phyloP scores from a whole-genome alignment of 1,140 invertebrate species.

The Drosophila mayri region DNA sequence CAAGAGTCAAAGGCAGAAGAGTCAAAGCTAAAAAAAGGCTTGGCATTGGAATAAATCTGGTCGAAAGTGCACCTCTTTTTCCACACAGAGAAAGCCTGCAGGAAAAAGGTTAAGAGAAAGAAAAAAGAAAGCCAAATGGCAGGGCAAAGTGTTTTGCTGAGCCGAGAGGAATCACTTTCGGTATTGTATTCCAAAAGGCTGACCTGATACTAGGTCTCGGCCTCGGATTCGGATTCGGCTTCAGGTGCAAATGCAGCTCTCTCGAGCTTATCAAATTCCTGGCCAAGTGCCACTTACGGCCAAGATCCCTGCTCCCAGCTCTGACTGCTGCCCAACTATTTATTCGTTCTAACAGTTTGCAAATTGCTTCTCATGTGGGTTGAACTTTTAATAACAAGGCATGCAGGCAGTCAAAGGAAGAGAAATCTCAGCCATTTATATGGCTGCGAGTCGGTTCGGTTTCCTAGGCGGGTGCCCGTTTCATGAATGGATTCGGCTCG shows the following conservation, averaged over 20 bases:
- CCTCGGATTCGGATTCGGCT: constrained; percentile 9
- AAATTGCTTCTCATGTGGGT: constrained; percentile 73
- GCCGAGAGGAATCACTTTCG: constrained; percentile 23
- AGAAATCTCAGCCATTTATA: constrained; percentile 74
- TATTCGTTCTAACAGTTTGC: constrained; percentile 68
- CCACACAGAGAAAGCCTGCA: constrained; percentile 15
- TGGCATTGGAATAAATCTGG: constrained; percentile 54
- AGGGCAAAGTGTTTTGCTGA: constrained; percentile 32
- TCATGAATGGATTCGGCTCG: constrained; percentile 66
- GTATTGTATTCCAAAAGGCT: constrained; percentile 12
- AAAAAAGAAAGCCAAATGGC: constrained; percentile 39
- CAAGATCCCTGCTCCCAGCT: constrained; percentile 18
- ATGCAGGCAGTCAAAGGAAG: constrained; percentile 51
- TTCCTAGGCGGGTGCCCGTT: constrained; percentile 54
- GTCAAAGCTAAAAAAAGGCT: constrained; percentile 44
- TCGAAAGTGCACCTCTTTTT: constrained; percentile 16
- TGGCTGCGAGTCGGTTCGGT: constrained; percentile 32
- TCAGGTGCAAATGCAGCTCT: constrained; percentile 50
- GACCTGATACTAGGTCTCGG: neutral
- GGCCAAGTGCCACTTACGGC: constrained; percentile 48
- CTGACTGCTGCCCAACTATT: constrained; percentile 37
- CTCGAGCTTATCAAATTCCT: constrained; percentile 42
- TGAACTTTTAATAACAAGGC: constrained; percentile 78
- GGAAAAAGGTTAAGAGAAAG: constrained; percentile 5
- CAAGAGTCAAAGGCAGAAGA: constrained; percentile 53